These are phyloP conservation scores for Pseudoatta argentina DNA, from an alignment of 1,140 invertebrate species.

Conservation along the genomic window DNA sequence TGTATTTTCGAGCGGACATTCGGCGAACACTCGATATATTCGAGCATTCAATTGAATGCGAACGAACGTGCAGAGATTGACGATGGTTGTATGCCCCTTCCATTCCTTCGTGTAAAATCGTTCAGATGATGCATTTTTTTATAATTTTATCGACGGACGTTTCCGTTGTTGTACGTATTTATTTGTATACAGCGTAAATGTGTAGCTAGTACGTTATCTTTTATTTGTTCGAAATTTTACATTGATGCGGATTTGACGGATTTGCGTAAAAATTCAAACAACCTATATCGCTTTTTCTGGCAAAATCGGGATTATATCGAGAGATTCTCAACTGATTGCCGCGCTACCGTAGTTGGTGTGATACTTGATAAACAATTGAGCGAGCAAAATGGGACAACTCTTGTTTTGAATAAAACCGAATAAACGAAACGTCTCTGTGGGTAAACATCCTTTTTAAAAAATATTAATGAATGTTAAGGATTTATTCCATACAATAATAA, in stretches of 20 bases:
- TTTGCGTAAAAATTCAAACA: slow-evolving; percentile 59
- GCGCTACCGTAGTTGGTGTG: slow-evolving; percentile 32
- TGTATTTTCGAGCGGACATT: slow-evolving; percentile 36
- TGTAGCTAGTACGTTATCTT: slow-evolving; percentile 34
- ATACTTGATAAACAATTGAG: slow-evolving; percentile 58
- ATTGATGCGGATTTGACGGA: slow-evolving; percentile 45
- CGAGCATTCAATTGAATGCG: slow-evolving; percentile 52
- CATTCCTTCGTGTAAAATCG: slow-evolving; percentile 24
- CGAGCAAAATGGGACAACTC: slow-evolving; percentile 14
- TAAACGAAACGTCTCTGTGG: slow-evolving; percentile 21
- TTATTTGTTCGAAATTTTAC: slow-evolving; percentile 30
- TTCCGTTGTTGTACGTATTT: slow-evolving; percentile 13
- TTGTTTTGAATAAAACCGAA: slow-evolving; percentile 13
- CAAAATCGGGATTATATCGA: slow-evolving; percentile 57
- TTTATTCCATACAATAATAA: neutral
- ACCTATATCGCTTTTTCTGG: slow-evolving; percentile 43
- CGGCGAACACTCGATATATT: slow-evolving; percentile 42
- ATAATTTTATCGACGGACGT: slow-evolving; percentile 53
- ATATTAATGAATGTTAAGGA: neutral
- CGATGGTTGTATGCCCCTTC: slow-evolving; percentile 20
- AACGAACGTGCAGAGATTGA: slow-evolving; percentile 39
- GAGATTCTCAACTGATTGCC: slow-evolving; percentile 52
- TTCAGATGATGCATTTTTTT: slow-evolving; percentile 37
- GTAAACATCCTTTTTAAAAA: neutral
- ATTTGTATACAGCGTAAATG: neutral